Evolutionary conservation across 1,140 invertebrate species (phyloP), one percentile per base, ranked within the genome.

Genomic region (Drosophila ambigua): DNA sequence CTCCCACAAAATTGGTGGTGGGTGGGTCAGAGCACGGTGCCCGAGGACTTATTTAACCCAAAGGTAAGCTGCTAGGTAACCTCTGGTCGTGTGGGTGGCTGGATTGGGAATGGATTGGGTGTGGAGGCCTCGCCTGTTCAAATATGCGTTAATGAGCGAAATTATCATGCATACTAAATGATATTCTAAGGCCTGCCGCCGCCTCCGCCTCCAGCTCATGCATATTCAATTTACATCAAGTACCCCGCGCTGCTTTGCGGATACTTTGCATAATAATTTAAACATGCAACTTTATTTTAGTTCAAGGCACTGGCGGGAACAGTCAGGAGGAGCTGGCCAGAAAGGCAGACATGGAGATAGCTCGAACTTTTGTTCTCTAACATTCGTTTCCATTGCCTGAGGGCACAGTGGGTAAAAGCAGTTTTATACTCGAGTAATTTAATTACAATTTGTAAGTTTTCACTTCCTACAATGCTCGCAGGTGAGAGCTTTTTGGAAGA

Each of bases 141-240:
- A 88, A 88, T 88, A 85, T 88, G 83, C 84, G 76, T 88, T 88
- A 88, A 88, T 83, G 83, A 88, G 76, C 69, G 62, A 77, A 83
- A 88, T 83, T 87, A 88, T 88, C 76, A 79, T 88, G 62, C 79
- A 88, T 83, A 83, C 67, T 75, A 74, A 79, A 88, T 79, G 60
- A 72, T 79, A 59, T 67, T 50, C 63, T 39, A 39, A 39, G 35
- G 11, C 57, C 46, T 48, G 53, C 59, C 48, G 49, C 20, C 44
- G 11, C 8, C 24, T 8, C 15, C 26, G 6, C 49, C n/a, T 8
- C 23, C 48, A 39, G 57, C 59, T 72, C 71, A 72, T 88, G 83
- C 83, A 88, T 79, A 88, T 82, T 88, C 61, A 76, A 87, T 88
- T 72, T 87, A 50, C 44, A 52, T 58, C 76, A 81, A 81, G 64